Base-by-base conservation (phyloP, 2,888 invertebrate genomes). In the Melipona beecheii region DNA sequence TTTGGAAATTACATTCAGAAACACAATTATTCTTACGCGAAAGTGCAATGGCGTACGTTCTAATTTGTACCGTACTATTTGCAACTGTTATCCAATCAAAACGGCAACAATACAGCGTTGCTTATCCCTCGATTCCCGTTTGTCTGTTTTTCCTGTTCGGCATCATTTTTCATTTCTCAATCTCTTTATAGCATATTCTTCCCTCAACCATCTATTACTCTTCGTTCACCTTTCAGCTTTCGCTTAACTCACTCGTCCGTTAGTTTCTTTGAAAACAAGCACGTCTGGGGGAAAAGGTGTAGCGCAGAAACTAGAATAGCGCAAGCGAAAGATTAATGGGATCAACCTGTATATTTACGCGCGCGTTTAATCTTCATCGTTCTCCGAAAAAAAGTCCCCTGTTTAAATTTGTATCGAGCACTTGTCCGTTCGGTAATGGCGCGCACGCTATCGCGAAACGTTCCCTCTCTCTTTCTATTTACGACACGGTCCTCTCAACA, bases 161-260 rank as follows among this genome's bases (percentile, higher is more conserved):
- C 60, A 78, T 75, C 85, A 85, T 85, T 84, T 84, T 85, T 85
- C 85, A 85, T 85, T 81, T 81, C 78, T 72, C 85, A 81, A 84
- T 81, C 85, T 84, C 85, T 81, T 85, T 85, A 84, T 75, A 85
- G 66, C 85, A 85, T 85, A 85, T 85, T 86, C 85, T 85, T 78
- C 81, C 72, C 68, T 78, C 78, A 73, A 27, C 70, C 78, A 81
- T 85, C 85, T 85, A 86, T 86, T 85, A 86, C 85, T 86, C 85
- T 86, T 86, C 86, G 75, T 85, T 85, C 86, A 72, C 80, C 80
- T 83, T 86, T 83, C 86, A 79, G 79, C 85, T 85, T 83, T 78
- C 75, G 85, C 69, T 83, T 78, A 80, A 85, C 86, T 82, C 79
- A 78, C 73, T 72, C 80, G 72, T 72, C 86, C 73, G 86, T 74